Evolutionary conservation across 2,113 vertebrate species (phyloP), one percentile per base, ranked within the genome.

Genomic region (Petroica traversi): DNA sequence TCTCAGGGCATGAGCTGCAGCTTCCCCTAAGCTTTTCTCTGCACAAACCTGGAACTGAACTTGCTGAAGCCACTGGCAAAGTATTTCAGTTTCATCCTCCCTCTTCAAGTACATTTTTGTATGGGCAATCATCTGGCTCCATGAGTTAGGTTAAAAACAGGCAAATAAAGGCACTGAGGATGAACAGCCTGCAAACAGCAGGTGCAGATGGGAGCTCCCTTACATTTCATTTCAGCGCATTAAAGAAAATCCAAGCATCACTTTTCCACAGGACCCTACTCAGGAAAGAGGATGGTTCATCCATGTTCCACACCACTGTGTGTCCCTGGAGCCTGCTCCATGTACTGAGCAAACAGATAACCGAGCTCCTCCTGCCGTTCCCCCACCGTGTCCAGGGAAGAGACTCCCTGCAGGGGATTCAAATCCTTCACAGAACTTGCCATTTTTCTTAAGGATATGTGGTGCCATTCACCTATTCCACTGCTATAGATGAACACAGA

Each of bases 261-360:
- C 0, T 49, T 16, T 64, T 31, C 49, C 23, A 14, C n/a, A 64
- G 45, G 54, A 80, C 16, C 12, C 29, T 16, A 1, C 11, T 36
- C 24, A 46, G 28, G 9, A 24, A 64, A 23, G 40, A 81, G 25
- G 19, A 36, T 16, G 33, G 38, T 61, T 71, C 77, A 59, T 17
- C 16, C 43, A 38, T 9, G 29, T 55, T 77, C 41, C 5, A 5
- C 41, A 58, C 2, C n/a, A 55, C 5, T 2, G 0, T 14, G 8
- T 3, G 1, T 31, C 63, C 58, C 25, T 52, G 36, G 33, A 49
- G n/a, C 40, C 38, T 63, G 8, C 28, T 38, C 45, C 28, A 52
- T 1, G 10, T 6, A 62, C 2, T 3, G 24, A 55, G 45, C 18
- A 40, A 62, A 34, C 1, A 0, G 28, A 74, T 16, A 87, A 57